Evolutionary conservation across 1,140 invertebrate species (phyloP), one percentile per base, ranked within the genome.

Genomic region (Pogonus chalceus): DNA sequence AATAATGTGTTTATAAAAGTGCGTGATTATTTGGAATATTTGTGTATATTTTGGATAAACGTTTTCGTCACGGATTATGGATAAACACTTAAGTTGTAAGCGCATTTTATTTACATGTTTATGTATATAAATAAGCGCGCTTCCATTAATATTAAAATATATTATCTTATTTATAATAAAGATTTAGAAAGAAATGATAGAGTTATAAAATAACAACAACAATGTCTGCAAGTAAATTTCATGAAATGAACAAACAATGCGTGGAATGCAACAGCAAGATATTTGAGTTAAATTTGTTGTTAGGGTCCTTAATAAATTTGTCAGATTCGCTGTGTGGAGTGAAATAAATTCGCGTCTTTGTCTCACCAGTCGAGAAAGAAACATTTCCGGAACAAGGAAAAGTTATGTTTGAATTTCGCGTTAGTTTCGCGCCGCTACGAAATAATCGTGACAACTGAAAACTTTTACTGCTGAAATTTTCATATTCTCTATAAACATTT

Each of bases 391-490:
- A 7, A 43, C 3, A 10, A 43, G 37, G 7, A 43, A 18, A 43
- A 43, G 37, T 43, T 43, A 18, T 43, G 37, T 43, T 43, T 43
- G 37, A 43, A 43, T 43, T 43, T 43, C 37, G 18, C 7, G 37
- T 43, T 43, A 12, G 18, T 7, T 46, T 35, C 24, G 52, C 23
- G 54, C 52, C 35, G 49, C 54, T 23, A 53, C 53, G 56, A 47
- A 57, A 53, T 52, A 57, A 53, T 52, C 52, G 53, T 57, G 53
- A 54, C 53, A 56, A 52, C 54, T n/a, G n/a, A n/a, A n/a, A n/a
- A n/a, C n/a, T n/a, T n/a, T n/a, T n/a, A n/a, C 14, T 31, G 26
- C 37, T 16, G 37, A 16, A 43, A 43, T 43, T 43, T 43, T 43
- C 37, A 43, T 43, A 43, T 43, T 16, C 37, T 43, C 37, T 3